Percentiles rank a stretch among this genome's conserved stretches.
Evolutionary conservation across 2,113 vertebrate genomes (phyloP).

Genomic region (Pollachius pollachius): DNA sequence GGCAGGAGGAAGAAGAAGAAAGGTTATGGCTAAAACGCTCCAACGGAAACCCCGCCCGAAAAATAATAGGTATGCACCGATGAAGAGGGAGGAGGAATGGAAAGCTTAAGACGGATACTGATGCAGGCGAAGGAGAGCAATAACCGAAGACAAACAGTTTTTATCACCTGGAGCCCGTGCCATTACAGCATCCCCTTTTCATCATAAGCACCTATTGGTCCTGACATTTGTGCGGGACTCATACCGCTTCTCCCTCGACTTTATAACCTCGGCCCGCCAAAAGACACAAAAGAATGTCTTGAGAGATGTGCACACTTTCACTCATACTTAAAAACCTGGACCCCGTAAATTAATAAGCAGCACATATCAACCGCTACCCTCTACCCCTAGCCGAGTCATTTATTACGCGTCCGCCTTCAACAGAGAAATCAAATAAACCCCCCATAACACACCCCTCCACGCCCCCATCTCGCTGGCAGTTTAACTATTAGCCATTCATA

Average conservation of each 20-base stretch:
- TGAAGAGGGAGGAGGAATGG: not conserved
- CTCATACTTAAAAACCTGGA: constrained; percentile 38
- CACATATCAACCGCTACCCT: constrained; percentile 37
- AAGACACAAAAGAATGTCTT: constrained; percentile 27
- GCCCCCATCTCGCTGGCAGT: too few species aligned
- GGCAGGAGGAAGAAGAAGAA: not conserved
- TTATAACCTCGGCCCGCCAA: constrained; percentile 35
- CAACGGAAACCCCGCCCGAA: not conserved
- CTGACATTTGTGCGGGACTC: constrained; percentile 49
- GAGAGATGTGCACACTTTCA: constrained; percentile 42
- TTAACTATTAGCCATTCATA: constrained; percentile 66
- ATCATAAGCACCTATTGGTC: constrained; percentile 56
- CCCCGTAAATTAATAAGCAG: constrained; percentile 54
- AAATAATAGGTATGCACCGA: not conserved
- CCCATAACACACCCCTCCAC: too few species aligned
- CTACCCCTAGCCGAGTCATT: constrained; percentile 45
- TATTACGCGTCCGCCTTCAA: not conserved
- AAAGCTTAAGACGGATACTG: constrained; percentile 7
- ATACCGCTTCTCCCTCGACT: constrained; percentile 15
- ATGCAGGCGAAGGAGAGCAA: constrained; percentile 46
- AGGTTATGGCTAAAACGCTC: not conserved
- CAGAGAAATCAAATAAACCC: too few species aligned
- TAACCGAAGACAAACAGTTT: constrained; percentile 54
- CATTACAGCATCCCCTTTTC: constrained; percentile 48
- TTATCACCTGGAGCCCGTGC: constrained; percentile 36